Conservation (phyloP, 1,140 invertebrate genomes). For the Megalopta genalis region DNA sequence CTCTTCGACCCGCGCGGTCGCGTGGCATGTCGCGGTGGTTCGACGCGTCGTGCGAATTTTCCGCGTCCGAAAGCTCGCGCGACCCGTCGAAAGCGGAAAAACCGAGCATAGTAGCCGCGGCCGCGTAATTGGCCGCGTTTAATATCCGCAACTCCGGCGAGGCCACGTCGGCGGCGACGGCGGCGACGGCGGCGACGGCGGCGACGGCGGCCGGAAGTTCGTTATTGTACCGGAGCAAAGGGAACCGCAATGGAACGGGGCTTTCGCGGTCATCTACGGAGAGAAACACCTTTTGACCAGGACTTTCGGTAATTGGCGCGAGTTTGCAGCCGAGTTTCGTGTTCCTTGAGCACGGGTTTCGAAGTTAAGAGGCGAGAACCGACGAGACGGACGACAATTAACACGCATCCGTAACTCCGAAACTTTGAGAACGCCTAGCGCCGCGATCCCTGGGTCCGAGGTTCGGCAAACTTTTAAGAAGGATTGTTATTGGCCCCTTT, state of each 20-base stretch:
- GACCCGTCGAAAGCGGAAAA: not conserved
- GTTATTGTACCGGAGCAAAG: conserved; percentile 31
- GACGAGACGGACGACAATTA: conserved; percentile 40
- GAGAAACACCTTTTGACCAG: conserved; percentile 46
- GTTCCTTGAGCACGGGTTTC: conserved; percentile 30
- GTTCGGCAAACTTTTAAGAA: conserved; percentile 34
- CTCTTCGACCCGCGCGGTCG: too few species aligned
- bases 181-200: not conserved
- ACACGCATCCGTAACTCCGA: conserved; percentile 39
- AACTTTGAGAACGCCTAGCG: conserved; percentile 27
- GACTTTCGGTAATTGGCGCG: conserved; percentile 48
- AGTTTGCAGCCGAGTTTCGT: conserved; percentile 42
- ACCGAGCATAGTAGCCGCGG: not conserved
- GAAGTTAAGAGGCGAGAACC: conserved; percentile 16
- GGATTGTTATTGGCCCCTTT: conserved; percentile 47
- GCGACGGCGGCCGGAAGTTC: conserved; percentile 6
- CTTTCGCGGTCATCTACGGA: conserved; percentile 37
- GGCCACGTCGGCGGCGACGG: not conserved
- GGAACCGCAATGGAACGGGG: conserved; percentile 22
- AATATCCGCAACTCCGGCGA: conserved; percentile 17
- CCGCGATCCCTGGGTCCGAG: not conserved
- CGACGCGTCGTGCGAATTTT: too few species aligned
- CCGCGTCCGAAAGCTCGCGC: too few species aligned
- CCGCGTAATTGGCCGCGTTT: conserved; percentile 21
- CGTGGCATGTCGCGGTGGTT: too few species aligned